Evolutionary conservation across 2,113 vertebrate genomes (phyloP), one percentile per base, ranked within the genome.

Genomic region (Macquaria australasica): DNA sequence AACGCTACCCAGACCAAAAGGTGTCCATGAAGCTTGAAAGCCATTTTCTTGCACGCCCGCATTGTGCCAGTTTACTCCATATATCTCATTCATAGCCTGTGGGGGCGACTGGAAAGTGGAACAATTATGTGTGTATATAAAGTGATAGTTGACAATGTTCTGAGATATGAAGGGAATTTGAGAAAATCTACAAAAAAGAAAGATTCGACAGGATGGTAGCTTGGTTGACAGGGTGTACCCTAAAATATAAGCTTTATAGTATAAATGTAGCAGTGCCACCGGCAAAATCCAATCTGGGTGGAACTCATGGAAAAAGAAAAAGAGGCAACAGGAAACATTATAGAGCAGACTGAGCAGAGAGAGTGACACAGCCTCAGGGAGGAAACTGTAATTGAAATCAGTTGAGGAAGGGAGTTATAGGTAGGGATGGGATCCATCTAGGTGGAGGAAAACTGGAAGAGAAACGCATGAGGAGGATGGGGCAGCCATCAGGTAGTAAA

Each of bases 311-410:
- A 79, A 81, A 87, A 84, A 86, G 50, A 86, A 68, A 75, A 77
- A 85, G 75, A 84, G 60, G 71, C 53, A 81, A 81, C 39, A 51
- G 70, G 82, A 91, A 87, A 84, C 81, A 84, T 87, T 87, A 85
- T 60, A 81, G 81, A 87, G 80, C 84, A 88, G 90, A 84, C 64
- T 85, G 85, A 87, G 88, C 81, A 78, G 81, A 68, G 45, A 89
- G 82, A 89, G 77, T 82, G 87, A 88, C 90, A 90, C 53, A 56
- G 89, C 94, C 90, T 81, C 66, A 16, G 91, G 93, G 80, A 91
- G 81, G 83, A 85, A 79, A 70, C 73, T 23, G 74, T 89, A 91
- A 92, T 90, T 91, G 90, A 94, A 95, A 92, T 91, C 73, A 91
- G 77, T 83, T 79, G 85, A 90, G 85, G 66, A 80, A 66, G 77